phyloP scores from a whole-genome alignment of 2,797 vertebrate species.

The Brachyrhaphis roseni region DNA sequence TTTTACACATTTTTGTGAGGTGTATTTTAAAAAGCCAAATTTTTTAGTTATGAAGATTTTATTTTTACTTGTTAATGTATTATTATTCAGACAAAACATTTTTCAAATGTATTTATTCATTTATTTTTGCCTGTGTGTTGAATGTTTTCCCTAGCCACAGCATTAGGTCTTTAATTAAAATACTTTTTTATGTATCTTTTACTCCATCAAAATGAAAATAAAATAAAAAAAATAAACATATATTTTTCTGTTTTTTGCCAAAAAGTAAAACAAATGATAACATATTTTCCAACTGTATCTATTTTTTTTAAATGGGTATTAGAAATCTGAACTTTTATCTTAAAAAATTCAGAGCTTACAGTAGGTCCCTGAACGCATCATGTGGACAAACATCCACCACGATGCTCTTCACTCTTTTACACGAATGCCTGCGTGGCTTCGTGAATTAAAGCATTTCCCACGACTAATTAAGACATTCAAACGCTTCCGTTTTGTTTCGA shows the following conservation, averaged over 20 bases:
- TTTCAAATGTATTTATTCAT: too few relatives aligned
- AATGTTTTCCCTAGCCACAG: too few relatives aligned
- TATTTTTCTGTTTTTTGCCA: not conserved
- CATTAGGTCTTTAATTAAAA: too few relatives aligned
- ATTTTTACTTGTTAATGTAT: too few relatives aligned
- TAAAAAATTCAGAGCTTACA: conserved; percentile 14
- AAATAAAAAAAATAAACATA: not conserved
- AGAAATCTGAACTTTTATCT: too few relatives aligned
- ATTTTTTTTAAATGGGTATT: not conserved
- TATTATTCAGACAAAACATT: too few relatives aligned
- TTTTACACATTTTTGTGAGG: too few relatives aligned
- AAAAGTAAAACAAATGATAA: not conserved
- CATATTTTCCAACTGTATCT: not conserved
- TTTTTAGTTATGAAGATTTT: too few relatives aligned
- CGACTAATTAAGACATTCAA: not conserved
- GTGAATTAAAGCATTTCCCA: not conserved
- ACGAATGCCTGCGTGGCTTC: conserved; percentile 69
- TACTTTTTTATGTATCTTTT: not conserved
- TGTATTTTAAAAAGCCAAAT: too few relatives aligned
- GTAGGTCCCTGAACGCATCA: conserved; percentile 51
- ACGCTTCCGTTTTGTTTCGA: not conserved
- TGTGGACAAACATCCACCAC: conserved; percentile 71
- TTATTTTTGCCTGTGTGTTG: too few relatives aligned
- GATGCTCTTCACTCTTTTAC: conserved; percentile 29
- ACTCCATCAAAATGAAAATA: not conserved